Evolutionary conservation across 2,113 vertebrate species (phyloP), one percentile per base, ranked within the genome.

Genomic region (Cisticola juncidis): DNA sequence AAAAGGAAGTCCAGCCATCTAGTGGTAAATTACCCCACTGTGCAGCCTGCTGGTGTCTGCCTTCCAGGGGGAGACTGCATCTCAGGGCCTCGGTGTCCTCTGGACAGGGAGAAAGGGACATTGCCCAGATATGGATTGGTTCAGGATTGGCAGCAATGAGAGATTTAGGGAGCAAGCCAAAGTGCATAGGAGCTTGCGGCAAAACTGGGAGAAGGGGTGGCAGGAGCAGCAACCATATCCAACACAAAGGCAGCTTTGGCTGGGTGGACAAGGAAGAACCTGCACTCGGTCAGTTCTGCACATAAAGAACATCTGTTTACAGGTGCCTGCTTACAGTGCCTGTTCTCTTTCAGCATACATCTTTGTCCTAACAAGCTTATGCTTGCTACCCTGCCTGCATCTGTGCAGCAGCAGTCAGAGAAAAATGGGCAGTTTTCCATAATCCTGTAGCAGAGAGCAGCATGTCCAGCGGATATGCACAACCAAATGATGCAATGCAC

Each of bases 1-100:
- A 70, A 76, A 48, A 90, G 21, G 62, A 72, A 28, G 69, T 48
- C 88, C 64, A 83, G 96, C 94, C 94, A 91, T 69, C 90, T 94
- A 93, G 91, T 76, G 91, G 92, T 44, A 83, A 83, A 68, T 50
- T 4, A 33, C 2, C 1, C 70, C 1, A 4, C 4, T 35, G 57
- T 40, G 50, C 86, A 88, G 51, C 73, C 53, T 79, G 42, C 65
- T 78, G 44, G 10, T 22, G 14, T 9, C 64, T 36, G 73, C n/a
- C 42, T 66, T 28, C 72, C n/a, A 0, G 4, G 17, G 42, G 53
- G 26, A 50, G 18, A 33, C 38, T 66, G 51, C 78, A 33, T 21
- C 44, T 19, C 65, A 28, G 51, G 28, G 42, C 38, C 8, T 33
- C 18, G 0, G 0, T 5, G 25, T 25, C 47, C 50, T 54, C 82